Conservation (phyloP, 2,113 vertebrate species). For the Pionites leucogaster region DNA sequence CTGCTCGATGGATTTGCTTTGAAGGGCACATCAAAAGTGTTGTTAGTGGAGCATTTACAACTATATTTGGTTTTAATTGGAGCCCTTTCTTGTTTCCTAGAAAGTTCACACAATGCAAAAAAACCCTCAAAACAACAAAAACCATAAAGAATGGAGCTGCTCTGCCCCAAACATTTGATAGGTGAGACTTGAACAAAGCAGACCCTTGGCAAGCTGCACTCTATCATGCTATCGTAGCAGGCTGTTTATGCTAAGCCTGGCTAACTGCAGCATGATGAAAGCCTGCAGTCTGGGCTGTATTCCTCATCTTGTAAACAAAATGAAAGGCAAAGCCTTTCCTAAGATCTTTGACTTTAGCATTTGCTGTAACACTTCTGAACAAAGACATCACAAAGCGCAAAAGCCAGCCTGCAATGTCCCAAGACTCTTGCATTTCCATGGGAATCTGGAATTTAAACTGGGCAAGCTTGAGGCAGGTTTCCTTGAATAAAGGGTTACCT, state of each 20-base stretch:
- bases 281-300: not conserved
- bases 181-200: not conserved
- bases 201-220: not conserved
- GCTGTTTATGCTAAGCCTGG: not conserved
- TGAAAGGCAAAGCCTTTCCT: not conserved
- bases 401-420: not conserved
- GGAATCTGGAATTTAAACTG: not conserved
- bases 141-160: not conserved
- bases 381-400: not conserved
- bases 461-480: not conserved
- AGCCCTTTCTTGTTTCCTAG: slow-evolving; percentile 13
- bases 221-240: not conserved
- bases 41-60: not conserved
- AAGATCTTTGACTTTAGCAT: not conserved
- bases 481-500: not conserved
- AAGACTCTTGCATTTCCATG: not conserved
- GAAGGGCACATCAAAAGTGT: not conserved
- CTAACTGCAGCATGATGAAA: not conserved
- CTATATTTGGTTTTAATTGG: not conserved
- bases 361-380: not conserved
- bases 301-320: not conserved
- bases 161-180: not conserved
- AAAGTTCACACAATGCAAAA: slow-evolving; percentile 7
- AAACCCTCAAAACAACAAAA: not conserved
- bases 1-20: not conserved